Base-by-base conservation (phyloP, 2,888 invertebrate species). In the Lottia gigantea region DNA sequence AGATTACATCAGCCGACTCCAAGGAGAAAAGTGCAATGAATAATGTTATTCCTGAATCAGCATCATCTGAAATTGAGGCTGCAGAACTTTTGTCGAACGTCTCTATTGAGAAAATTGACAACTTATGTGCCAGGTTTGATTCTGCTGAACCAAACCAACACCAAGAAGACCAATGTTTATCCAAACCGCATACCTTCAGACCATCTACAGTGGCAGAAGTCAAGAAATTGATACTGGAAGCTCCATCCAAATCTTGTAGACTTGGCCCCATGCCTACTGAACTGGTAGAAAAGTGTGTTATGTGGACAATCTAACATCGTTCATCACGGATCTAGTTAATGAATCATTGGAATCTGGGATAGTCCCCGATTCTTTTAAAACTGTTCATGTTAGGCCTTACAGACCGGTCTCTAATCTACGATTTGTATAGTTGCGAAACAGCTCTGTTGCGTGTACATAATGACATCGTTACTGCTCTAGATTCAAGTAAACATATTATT, bases 381-480 rank as follows among this genome's bases (percentile, higher is more conserved):
- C 15, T 55, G 55, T 19, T 15, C n/a, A 12, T 19, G 19, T 55
- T n/a, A 55, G 19, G 14, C 55, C 55, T 8, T 49, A 49, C 19
- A 16, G 49, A 49, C 49, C 49, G 2, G 49, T 49, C 7, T 49
- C n/a, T 7, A 49, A 49, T 3, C 12, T 49, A 8, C 49, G 2
- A n/a, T 49, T 49, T 49, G 49, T 49, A 49, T 49, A 49, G 49
- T 49, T 49, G 49, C 19, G 49, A 49, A 49, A 49, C 49, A 16
- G 49, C 49, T n/a, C 15, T 49, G 19, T 19, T 49, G 15, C 49
- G 49, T n/a, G 49, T 49, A n/a, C 49, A 49, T 19, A 49, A 19
- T 15, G 49, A 49, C 49, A 49, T 49, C 1, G 49, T 49, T 15
- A 49, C 16, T 49, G 49, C 49, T 8, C n/a, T 49, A 49, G 49